Evolutionary conservation across 2,888 invertebrate genomes (phyloP).

Genomic region (Drosophila eohydei): DNA sequence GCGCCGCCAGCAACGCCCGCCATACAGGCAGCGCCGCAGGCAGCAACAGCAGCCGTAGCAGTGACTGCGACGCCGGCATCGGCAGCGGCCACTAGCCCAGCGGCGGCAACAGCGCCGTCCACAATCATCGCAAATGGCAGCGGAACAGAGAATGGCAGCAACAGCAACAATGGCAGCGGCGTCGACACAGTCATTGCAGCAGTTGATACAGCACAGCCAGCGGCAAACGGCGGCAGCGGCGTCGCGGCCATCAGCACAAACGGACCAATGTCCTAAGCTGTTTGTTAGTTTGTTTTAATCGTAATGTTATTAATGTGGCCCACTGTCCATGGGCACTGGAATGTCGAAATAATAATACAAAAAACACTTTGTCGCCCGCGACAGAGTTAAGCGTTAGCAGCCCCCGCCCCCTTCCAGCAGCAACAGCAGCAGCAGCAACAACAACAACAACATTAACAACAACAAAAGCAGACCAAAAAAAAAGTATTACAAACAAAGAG

Average conservation of each 20-base stretch:
- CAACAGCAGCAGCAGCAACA: conserved; percentile 31
- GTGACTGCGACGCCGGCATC: conserved; percentile 38
- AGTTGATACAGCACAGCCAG: conserved; percentile 57
- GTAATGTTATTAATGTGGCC: conserved; percentile 52
- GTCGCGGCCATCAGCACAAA: conserved; percentile 70
- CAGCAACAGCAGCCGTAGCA: conserved; percentile 46
- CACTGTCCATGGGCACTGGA: conserved; percentile 43
- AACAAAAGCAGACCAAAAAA: conserved; percentile 29
- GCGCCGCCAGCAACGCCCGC: conserved; percentile 84
- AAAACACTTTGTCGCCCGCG: conserved; percentile 54
- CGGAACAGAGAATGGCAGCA: conserved; percentile 55
- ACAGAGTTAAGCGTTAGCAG: conserved; percentile 54
- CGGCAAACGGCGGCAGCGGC: conserved; percentile 43
- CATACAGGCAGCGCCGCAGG: conserved; percentile 70
- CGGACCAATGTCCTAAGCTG: conserved; percentile 83
- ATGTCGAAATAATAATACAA: conserved; percentile 70
- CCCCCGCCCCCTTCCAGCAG: conserved; percentile 14
- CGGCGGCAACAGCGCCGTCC: conserved; percentile 62
- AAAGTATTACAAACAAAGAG: conserved; percentile 51
- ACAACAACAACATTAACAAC: conserved; percentile 23
- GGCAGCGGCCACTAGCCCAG: conserved; percentile 66
- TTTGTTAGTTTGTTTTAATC: conserved; percentile 66
- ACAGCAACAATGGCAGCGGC: conserved; percentile 30
- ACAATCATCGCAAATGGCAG: conserved; percentile 57
- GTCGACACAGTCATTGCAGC: conserved; percentile 54